phyloP scores from a whole-genome alignment of 2,113 vertebrate genomes.

The Haemorhous mexicanus region DNA sequence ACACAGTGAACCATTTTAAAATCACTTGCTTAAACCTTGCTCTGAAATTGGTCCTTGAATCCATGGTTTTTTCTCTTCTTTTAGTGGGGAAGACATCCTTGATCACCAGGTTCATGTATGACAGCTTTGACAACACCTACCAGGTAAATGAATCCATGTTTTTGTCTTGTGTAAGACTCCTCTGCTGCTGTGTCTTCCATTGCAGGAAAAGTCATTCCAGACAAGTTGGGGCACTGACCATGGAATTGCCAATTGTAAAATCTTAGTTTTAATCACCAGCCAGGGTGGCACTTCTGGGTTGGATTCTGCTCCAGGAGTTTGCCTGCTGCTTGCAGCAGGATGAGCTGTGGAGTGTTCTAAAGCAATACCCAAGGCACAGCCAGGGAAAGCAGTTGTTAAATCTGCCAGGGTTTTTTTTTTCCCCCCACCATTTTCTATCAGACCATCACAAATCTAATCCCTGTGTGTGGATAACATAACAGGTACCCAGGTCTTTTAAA shows the following conservation, averaged over 20 bases:
- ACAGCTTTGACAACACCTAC: conserved; percentile 98
- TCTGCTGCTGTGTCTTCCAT: fast-evolving
- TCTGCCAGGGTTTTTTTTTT: not conserved
- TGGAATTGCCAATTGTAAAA: not conserved
- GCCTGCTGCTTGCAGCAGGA: not conserved
- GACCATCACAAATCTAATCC: not conserved
- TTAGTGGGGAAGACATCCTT: conserved; percentile 96
- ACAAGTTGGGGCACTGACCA: no score
- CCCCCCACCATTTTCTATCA: not conserved
- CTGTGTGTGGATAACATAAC: not conserved
- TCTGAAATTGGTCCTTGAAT: not conserved
- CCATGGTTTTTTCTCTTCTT: conserved; percentile 5
- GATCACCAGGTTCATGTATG: conserved; percentile 99
- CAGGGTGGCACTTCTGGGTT: not conserved
- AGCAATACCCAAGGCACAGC: not conserved
- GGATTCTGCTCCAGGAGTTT: not conserved
- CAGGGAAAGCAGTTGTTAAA: not conserved
- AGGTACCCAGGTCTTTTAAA: not conserved
- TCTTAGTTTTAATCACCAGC: not conserved
- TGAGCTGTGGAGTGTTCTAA: not conserved
- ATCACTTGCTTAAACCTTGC: not conserved
- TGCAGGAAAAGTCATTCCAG: not conserved
- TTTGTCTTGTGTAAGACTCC: not conserved
- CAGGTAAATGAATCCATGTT: conserved; percentile 73
- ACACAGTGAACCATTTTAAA: not conserved